Conservation (phyloP, 1,140 invertebrate genomes). For the Drosophila chauvacae region DNA sequence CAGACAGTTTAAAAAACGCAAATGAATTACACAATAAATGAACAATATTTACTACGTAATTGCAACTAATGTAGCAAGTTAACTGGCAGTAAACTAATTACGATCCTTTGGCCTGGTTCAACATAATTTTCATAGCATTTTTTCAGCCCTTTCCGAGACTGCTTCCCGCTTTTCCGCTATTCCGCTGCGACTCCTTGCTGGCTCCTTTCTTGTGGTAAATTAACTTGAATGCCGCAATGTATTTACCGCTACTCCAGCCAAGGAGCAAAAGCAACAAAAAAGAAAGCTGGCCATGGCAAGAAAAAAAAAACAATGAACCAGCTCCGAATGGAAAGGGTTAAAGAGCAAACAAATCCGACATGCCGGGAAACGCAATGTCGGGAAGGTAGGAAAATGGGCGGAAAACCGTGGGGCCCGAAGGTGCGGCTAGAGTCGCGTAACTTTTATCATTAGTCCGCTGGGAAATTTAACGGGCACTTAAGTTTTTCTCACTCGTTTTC, state of each 20-base stretch:
- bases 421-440: slow-evolving; percentile 65
- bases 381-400: slow-evolving; percentile 35
- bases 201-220: slow-evolving; percentile 70
- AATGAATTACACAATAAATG: slow-evolving; percentile 31
- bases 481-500: slow-evolving; percentile 76
- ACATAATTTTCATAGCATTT: slow-evolving; percentile 53
- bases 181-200: slow-evolving; percentile 32
- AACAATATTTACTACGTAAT: slow-evolving; percentile 63
- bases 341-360: slow-evolving; percentile 57
- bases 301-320: slow-evolving; percentile 42
- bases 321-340: slow-evolving; percentile 56
- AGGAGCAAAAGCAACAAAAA: slow-evolving; percentile 37
- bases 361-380: slow-evolving; percentile 28
- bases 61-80: slow-evolving; percentile 63
- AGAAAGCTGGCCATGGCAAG: slow-evolving; percentile 20
- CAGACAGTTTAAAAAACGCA: slow-evolving; percentile 29
- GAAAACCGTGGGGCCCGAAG: slow-evolving; percentile 6
- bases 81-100: slow-evolving; percentile 76
- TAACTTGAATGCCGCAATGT: slow-evolving; percentile 79
- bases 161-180: background rate
- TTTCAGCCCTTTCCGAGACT: slow-evolving; percentile 6
- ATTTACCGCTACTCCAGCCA: slow-evolving; percentile 67
- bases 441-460: slow-evolving; percentile 81
- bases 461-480: slow-evolving; percentile 83
- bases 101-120: slow-evolving; percentile 46